Evolutionary conservation across 2,113 vertebrate genomes (phyloP), one percentile per base, ranked within the genome.

Genomic region (Abramis brama): DNA sequence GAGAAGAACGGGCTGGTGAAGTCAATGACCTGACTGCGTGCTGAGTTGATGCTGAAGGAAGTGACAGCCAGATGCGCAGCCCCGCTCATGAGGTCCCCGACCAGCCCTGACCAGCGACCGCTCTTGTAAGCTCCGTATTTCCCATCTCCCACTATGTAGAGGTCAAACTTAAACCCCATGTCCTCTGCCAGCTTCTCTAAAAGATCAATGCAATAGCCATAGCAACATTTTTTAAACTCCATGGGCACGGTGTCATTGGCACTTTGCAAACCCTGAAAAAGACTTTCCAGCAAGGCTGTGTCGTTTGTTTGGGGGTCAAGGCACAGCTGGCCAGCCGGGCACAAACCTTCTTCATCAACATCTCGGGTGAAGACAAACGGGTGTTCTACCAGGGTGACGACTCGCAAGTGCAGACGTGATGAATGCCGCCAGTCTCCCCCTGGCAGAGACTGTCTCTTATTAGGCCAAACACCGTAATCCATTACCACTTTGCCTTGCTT

Each of bases 1-100:
- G 98, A 99, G 93, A 98, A 99, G 93, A 99, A 99, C 76, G 98
- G 98, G 85, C 97, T 97, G 90, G 97, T 99, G 94, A 99, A 99
- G 87, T 99, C 98, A 0, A 99, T 94, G 90, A 98, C 97, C 86
- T 95, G 96, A 86, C 97, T 98, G 83, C 98, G 92, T 0, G 97
- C 97, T 0, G 98, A 98, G 91, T 98, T 99, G 94, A 99, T 99
- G 91, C 97, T 97, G 92, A 99, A 99, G 75, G 97, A 98, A 82
- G 97, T 97, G 89, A 99, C 98, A 0, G 97, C 98, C 96, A 99
- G 96, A 93, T 99, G 97, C 0, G 98, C 97, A 0, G 89, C 89
- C 66, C 97, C 97, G 0, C 95, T 96, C 87, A 97, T 93, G 87
- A 99, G 95, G 91, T 99, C 97, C 0, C 98, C 97, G 84, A 99